phyloP scores from a whole-genome alignment of 2,888 invertebrate species.

The Ctena decussata region DNA sequence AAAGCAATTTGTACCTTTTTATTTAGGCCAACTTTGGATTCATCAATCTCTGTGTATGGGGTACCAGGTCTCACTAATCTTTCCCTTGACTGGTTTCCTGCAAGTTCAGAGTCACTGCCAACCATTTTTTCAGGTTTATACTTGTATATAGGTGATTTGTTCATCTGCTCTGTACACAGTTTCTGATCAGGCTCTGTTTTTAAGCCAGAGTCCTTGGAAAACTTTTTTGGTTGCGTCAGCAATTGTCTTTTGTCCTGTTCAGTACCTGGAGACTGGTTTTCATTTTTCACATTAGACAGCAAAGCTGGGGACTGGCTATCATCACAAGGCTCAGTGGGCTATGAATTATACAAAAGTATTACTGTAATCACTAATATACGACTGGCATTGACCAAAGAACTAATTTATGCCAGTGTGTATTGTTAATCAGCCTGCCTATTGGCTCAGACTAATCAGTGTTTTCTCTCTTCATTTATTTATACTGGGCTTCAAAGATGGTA shows the following conservation, averaged over 20 bases:
- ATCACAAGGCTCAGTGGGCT: too few relatives aligned
- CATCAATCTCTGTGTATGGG: constrained; percentile 46
- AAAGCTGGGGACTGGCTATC: background rate
- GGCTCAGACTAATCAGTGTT: too few relatives aligned
- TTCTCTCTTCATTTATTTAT: too few relatives aligned
- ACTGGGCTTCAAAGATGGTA: too few relatives aligned
- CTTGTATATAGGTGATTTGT: background rate
- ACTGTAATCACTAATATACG: too few relatives aligned
- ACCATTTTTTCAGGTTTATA: background rate
- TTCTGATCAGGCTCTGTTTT: background rate
- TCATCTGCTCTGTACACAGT: too few relatives aligned
- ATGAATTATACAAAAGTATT: background rate
- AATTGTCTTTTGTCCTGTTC: background rate
- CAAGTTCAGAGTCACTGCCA: background rate
- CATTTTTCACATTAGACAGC: background rate
- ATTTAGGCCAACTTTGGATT: constrained; percentile 4
- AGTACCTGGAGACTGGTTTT: background rate
- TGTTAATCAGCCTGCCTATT: too few relatives aligned
- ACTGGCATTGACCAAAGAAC: too few relatives aligned
- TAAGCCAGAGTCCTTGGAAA: background rate
- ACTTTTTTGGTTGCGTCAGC: background rate
- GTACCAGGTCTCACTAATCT: constrained; percentile 28
- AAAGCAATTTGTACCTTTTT: background rate
- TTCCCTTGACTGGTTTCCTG: background rate
- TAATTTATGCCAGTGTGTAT: too few relatives aligned